Conservation (phyloP, 2,113 vertebrate species). For the Alosa alosa region DNA sequence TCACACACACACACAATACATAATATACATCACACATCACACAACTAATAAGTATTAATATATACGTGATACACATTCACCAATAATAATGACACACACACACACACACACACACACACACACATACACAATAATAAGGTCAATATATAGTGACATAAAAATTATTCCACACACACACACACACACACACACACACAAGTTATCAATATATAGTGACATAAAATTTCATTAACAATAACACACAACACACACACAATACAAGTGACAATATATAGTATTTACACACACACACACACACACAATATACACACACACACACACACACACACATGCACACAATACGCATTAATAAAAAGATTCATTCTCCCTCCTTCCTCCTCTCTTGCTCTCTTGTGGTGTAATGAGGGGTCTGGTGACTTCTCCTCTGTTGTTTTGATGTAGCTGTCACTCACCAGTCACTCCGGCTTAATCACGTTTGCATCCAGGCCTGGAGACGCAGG, state of each 20-base stretch:
- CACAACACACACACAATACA: too few relatives aligned
- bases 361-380: background rate
- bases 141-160: too few relatives aligned
- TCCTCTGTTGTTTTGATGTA: conserved; percentile 5
- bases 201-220: too few relatives aligned
- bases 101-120: background rate
- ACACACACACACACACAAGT: background rate
- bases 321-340: background rate
- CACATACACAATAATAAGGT: too few relatives aligned
- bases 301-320: background rate
- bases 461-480: conserved; percentile 4
- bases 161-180: background rate
- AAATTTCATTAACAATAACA: too few relatives aligned
- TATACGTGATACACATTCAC: too few relatives aligned
- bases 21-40: too few relatives aligned
- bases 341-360: too few relatives aligned
- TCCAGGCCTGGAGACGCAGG: background rate
- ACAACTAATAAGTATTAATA: too few relatives aligned
- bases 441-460: conserved; percentile 13
- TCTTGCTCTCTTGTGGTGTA: background rate
- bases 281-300: background rate
- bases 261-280: too few relatives aligned
- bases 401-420: too few relatives aligned
- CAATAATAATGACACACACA: too few relatives aligned
- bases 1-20: background rate